Base-by-base conservation (phyloP, 92 coral and sea anemone genomes). In the Phenganax stokvisi region DNA sequence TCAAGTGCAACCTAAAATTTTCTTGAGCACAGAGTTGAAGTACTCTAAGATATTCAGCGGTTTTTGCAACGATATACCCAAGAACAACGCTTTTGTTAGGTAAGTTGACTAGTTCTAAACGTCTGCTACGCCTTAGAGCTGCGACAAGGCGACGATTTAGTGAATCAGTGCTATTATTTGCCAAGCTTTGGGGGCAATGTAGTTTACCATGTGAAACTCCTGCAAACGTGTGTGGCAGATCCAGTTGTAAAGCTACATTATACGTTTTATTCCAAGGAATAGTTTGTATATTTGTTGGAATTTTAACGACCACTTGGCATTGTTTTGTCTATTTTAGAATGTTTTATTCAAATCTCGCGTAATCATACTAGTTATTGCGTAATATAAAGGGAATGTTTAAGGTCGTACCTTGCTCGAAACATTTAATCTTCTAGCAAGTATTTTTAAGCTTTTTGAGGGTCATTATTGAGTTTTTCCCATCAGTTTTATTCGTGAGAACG, bases 361-460 rank as follows among this genome's bases (percentile, higher is more conserved):
- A 79, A 79, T 64, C 59, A 12, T 12, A 15, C 60, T 30, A 51
- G 56, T 28, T 63, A 64, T 79, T 79, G 53, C 83, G 83, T 60
- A 79, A 79, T 51, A 47, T 6, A 1, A 27, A 15, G 27, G 60
- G 44, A 60, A n/a, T 28, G 37, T 8, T 1, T 37, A 31, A 76
- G 54, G 81, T 10, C 67, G 62, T 12, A 52, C 27, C 29, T 11
- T 11, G 28, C 56, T 3, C 6, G 10, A n/a, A 10, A 69, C 17
- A 27, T 0, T 0, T 37, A 1, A 5, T 37, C 47, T 1, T 37
- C 47, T 37, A 16, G 77, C 61, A 6, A 54, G 54, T 51, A 15
- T 15, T 16, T 53, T 15, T 56, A 56, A 73, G 37, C 73, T 30
- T 68, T 68, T 44, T 68, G 53, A 17, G 47, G 13, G 30, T 54